phyloP scores from a whole-genome alignment of 2,113 vertebrate genomes.

The Coptodon bakossiorum region DNA sequence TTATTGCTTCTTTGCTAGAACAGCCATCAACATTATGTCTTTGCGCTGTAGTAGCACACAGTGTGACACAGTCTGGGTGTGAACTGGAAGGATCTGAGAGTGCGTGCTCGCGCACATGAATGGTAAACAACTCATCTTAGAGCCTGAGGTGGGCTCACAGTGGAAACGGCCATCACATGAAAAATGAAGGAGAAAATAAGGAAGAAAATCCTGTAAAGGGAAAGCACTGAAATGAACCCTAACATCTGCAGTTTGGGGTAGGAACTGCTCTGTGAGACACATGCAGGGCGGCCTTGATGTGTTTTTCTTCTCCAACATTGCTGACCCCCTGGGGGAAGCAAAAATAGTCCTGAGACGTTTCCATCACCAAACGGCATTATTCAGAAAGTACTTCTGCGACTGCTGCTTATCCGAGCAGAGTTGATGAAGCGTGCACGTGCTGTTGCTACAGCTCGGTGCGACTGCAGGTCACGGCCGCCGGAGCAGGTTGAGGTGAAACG shows the following conservation, averaged over 20 bases:
- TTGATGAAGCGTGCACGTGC: neutral
- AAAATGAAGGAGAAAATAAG: neutral
- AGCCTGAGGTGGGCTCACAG: neutral
- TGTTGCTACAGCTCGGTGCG: neutral
- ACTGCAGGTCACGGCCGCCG: neutral
- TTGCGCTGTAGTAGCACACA: neutral
- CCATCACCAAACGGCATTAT: neutral
- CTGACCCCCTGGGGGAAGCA: neutral
- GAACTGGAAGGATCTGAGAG: neutral
- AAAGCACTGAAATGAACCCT: neutral
- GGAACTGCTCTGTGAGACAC: slow-evolving; percentile 1
- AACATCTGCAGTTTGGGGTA: neutral
- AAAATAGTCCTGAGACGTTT: slow-evolving; percentile 7
- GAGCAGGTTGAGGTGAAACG: neutral
- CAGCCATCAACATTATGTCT: neutral
- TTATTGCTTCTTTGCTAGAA: neutral
- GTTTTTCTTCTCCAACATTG: neutral
- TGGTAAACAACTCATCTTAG: neutral
- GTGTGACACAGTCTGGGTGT: neutral
- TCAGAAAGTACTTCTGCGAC: slow-evolving; percentile 22
- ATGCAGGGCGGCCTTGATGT: neutral
- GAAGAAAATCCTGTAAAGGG: neutral
- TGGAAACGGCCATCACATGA: neutral
- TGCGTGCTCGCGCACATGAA: neutral
- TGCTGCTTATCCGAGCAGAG: neutral